Evolutionary conservation across 2,888 invertebrate genomes (phyloP), one percentile per base, ranked within the genome.

Genomic region (Tanytarsus gracilentus): DNA sequence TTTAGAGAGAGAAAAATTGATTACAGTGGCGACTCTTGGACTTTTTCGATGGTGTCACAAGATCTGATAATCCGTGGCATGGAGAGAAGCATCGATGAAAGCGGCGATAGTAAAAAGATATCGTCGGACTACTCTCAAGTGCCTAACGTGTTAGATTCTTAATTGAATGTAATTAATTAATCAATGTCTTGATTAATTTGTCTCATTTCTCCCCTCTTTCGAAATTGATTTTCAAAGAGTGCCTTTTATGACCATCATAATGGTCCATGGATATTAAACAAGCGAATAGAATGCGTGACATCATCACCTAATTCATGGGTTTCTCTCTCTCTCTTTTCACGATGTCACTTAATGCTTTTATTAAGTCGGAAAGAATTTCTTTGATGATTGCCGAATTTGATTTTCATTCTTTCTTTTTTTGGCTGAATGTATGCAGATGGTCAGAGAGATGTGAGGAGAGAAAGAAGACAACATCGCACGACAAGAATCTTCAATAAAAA

Each of bases 121-220:
- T 49, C 25, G 27, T 39, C 9, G 14, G 18, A n/a, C 18, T 6
- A 8, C 18, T 8, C 40, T 4, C 16, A 29, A 6, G 33, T 26
- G 55, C n/a, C n/a, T 50, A 50, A 50, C n/a, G 50, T 58, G 58
- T 58, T 44, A 58, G 33, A 30, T 48, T 48, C 30, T 58, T 58
- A 58, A 58, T 58, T 58, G 58, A 58, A 6, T 58, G 48, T 58
- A 58, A 58, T 58, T 58, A 58, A 58, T 58, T 58, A 58, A 39
- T 55, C 55, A 21, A 16, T 26, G 36, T 8, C 7, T 39, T 55
- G 55, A 55, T 55, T 55, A 55, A 55, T 55, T 55, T 55, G 55
- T 55, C 25, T 55, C 23, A 26, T 40, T 44, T 44, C n/a, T 44
- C 23, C 44, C 5, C 23, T 16, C 1, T 5, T 11, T 4, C 44